Evolutionary conservation across 2,113 vertebrate genomes (phyloP), one percentile per base, ranked within the genome.

Genomic region (Acrocephalus arundinaceus): DNA sequence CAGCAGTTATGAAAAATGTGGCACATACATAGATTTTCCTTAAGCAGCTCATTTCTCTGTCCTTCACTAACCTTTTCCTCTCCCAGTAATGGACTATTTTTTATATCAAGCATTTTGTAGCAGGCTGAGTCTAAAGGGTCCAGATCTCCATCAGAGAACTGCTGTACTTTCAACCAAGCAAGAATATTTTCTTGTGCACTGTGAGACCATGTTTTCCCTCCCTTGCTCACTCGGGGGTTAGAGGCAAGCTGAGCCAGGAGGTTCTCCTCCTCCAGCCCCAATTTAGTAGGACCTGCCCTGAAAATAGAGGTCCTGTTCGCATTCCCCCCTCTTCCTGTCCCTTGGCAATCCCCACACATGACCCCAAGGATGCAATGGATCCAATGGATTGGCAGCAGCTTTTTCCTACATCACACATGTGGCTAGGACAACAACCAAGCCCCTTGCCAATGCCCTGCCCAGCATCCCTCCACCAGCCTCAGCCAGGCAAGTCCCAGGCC

Each of bases 1-100:
- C 93, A 92, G 82, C 90, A 93, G 57, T 92, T 90, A 86, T n/a
- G 72, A 90, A 90, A 75, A 90, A 58, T 17, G 41, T 84, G 76
- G 52, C 82, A 90, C 0, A 0, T 67, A 81, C 43, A 22, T 15
- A 75, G 49, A 65, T 78, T 87, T 90, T 86, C 78, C 73, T 88
- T 71, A 72, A 77, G 83, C 41, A 80, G 39, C 39, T 90, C 24
- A 57, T 80, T 88, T 90, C 88, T 80, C 67, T 88, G 85, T 88
- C 85, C 74, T 90, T 95, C 57, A 45, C 82, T 88, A 80, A 90
- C 83, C 68, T 93, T 93, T 61, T 61, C 13, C 55, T 77, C 63
- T 59, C 58, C 45, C 41, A 68, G n/a, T 54, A 89, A 84, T 19
- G 37, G 75, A 45, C 30, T 48, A 27, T 7, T 41, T 68, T 89